A percentile compares a stretch with the other conserved stretches of the same genome.
These are phyloP conservation scores for Galemys pyrenaicus DNA, from an alignment of 2,113 vertebrate species.

Conservation along the genomic window DNA sequence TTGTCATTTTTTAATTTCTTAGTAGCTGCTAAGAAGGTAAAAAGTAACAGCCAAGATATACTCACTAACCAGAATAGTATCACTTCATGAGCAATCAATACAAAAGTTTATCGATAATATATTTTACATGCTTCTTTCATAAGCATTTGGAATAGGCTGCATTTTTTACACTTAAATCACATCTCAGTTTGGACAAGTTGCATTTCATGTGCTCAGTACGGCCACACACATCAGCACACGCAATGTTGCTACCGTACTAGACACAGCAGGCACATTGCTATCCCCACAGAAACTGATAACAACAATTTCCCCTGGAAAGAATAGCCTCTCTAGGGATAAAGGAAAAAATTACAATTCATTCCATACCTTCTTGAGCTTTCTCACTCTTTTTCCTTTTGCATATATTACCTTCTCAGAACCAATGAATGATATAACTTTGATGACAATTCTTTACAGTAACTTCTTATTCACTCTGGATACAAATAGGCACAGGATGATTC, in stretches of 20 bases:
- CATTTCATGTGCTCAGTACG: neutral
- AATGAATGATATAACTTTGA: neutral
- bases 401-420: neutral
- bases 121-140: neutral
- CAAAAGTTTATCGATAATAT: conserved; percentile 4
- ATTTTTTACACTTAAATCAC: neutral
- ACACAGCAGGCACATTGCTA: neutral
- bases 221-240: neutral
- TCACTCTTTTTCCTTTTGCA: neutral
- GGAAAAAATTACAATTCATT: neutral
- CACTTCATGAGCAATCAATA: neutral
- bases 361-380: neutral
- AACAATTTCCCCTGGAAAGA: neutral
- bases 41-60: neutral
- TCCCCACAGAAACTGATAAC: neutral
- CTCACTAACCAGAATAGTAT: neutral
- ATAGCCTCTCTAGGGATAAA: neutral
- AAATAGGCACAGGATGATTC: conserved; percentile 26
- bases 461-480: conserved; percentile 35
- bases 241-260: neutral
- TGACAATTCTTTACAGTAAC: conserved; percentile 34
- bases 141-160: neutral
- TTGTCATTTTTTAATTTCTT: neutral
- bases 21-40: neutral
- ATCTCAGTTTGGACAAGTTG: neutral